Percentiles rank a stretch among this genome's conserved stretches.
Evolutionary conservation across 2,888 invertebrate species (phyloP).

Genomic region (Druceiella hillmani): DNA sequence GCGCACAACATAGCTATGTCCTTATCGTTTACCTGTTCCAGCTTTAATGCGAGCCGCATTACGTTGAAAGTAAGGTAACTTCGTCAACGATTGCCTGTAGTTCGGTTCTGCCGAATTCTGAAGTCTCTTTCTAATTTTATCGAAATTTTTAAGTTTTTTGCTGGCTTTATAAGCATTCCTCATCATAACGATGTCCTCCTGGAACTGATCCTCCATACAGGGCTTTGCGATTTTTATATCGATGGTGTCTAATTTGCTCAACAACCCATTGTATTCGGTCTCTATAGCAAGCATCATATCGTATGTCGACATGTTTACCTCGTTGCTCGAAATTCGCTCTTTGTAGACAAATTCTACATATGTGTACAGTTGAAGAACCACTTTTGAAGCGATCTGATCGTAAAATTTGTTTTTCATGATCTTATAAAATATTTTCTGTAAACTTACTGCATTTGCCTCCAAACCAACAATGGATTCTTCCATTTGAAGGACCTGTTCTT

Average conservation of each 20-base stretch:
- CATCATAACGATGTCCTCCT: slow-evolving; percentile 32
- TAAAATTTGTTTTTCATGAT: slow-evolving; percentile 47
- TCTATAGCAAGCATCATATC: slow-evolving; percentile 57
- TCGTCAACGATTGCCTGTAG: no score
- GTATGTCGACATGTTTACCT: slow-evolving; percentile 49
- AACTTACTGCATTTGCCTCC: slow-evolving; percentile 34
- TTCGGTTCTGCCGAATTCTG: slow-evolving; percentile 10
- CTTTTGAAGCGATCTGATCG: slow-evolving; percentile 48
- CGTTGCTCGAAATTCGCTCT: slow-evolving; percentile 51
- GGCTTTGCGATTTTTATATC: slow-evolving; percentile 36
- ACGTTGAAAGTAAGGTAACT: no score
- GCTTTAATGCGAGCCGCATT: no score
- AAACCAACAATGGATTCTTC: slow-evolving; percentile 34
- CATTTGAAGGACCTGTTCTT: slow-evolving; percentile 37
- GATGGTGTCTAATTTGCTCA: slow-evolving; percentile 38
- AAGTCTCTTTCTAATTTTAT: slow-evolving; percentile 38
- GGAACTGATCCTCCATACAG: slow-evolving; percentile 41
- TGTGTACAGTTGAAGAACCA: slow-evolving; percentile 51
- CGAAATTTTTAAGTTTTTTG: slow-evolving; percentile 39
- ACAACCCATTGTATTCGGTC: slow-evolving; percentile 39
- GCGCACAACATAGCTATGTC: no score
- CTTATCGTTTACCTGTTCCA: no score
- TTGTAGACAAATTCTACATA: slow-evolving; percentile 62
- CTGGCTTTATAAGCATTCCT: slow-evolving; percentile 37
- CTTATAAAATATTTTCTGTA: slow-evolving; percentile 37